Percentiles rank a stretch among this genome's conserved stretches.
Evolutionary conservation across 2,113 vertebrate genomes (phyloP).

Genomic region (Vidua macroura): DNA sequence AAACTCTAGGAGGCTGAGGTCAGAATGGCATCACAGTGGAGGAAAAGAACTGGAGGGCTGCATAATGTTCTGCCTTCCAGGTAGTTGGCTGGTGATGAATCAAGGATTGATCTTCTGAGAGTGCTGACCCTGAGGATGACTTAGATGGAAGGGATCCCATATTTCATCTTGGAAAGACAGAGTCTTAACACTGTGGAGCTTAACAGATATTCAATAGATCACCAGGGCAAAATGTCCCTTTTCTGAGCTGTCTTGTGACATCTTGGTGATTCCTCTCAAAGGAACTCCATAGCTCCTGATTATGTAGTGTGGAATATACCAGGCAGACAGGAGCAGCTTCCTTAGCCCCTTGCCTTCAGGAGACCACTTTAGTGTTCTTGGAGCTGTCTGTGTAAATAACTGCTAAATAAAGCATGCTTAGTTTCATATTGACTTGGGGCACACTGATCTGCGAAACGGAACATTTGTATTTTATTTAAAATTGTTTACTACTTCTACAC

Average conservation of each 20-base stretch:
- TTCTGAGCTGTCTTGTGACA: background rate
- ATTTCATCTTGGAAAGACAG: background rate
- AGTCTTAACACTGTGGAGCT: background rate
- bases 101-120: background rate
- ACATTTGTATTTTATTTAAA: conserved; percentile 63
- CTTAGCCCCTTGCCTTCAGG: background rate
- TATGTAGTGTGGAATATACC: background rate
- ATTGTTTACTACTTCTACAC: conserved; percentile 54
- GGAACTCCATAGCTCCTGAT: background rate
- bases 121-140: background rate
- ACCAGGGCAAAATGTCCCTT: background rate
- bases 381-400: conserved; percentile 9
- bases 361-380: conserved; percentile 4
- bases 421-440: conserved; percentile 17
- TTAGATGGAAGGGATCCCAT: background rate
- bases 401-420: conserved; percentile 20
- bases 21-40: background rate
- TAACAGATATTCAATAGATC: background rate
- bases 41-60: background rate
- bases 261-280: background rate
- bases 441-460: background rate
- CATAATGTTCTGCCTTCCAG: background rate
- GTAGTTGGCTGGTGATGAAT: background rate
- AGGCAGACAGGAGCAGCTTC: background rate
- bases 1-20: background rate